phyloP scores from a whole-genome alignment of 1,140 invertebrate genomes.

The Rhopalosiphum padi region DNA sequence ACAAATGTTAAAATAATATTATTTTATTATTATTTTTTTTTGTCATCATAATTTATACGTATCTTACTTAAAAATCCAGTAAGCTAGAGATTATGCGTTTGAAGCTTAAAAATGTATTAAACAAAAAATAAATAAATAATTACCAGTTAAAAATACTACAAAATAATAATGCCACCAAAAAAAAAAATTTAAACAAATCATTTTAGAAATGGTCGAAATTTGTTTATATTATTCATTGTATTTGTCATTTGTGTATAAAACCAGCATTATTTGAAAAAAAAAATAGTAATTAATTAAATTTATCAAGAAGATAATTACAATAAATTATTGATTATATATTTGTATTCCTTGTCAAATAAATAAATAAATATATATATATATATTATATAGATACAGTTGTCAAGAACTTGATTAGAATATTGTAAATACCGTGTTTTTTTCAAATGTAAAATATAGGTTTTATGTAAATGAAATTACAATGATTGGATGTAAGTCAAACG shows the following conservation, averaged over 20 bases:
- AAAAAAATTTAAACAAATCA: background rate
- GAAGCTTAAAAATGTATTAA: background rate
- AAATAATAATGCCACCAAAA: background rate
- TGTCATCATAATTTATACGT: no score
- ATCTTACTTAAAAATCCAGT: background rate
- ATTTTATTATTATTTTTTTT: no score
- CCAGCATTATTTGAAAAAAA: background rate
- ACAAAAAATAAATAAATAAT: background rate
- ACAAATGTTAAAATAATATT: no score
- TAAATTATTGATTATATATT: background rate
- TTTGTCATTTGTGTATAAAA: background rate
- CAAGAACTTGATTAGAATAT: background rate
- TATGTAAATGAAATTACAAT: background rate
- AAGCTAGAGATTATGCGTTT: background rate
- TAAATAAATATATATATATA: background rate
- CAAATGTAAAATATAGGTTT: background rate
- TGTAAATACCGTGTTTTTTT: background rate
- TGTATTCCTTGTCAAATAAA: background rate
- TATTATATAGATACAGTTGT: background rate
- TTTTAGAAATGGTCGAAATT: background rate
- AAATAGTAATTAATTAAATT: background rate
- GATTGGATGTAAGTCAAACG: background rate
- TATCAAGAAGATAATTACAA: background rate
- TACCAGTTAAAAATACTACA: background rate
- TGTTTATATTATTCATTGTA: background rate